Evolutionary conservation across 2,797 vertebrate genomes (phyloP).

Genomic region (Tragopan temminckii): DNA sequence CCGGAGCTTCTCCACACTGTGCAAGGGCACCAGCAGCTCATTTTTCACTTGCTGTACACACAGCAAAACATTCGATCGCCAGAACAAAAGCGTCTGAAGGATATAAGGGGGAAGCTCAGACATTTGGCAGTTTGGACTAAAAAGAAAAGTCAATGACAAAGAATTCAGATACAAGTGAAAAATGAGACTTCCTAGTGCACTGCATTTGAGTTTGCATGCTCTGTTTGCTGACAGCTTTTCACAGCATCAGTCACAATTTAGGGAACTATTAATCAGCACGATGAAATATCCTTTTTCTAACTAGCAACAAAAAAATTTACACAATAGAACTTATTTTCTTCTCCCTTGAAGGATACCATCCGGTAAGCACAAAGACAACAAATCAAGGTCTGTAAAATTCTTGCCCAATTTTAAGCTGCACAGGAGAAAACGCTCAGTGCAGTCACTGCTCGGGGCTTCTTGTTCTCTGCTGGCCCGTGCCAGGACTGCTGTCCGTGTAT

Average conservation of each 20-base stretch:
- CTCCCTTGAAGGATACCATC: background rate
- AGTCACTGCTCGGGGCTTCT: background rate
- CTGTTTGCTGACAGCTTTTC: background rate
- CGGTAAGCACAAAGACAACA: background rate
- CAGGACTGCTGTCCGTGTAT: background rate
- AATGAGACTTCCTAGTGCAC: background rate
- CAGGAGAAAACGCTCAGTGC: background rate
- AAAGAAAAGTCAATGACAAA: conserved; percentile 23
- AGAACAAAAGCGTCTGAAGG: conserved; percentile 11
- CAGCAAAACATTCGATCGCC: background rate
- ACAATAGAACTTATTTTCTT: background rate
- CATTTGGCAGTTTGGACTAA: conserved; percentile 8
- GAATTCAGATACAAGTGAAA: background rate
- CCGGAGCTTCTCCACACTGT: background rate
- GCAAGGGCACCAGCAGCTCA: background rate
- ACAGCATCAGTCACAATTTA: conserved; percentile 6
- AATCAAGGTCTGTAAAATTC: background rate
- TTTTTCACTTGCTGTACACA: background rate
- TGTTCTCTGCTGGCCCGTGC: background rate
- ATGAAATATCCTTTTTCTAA: background rate
- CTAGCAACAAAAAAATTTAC: background rate
- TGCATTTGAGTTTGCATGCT: fast-evolving
- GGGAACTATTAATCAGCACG: conserved; percentile 1
- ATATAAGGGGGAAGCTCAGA: background rate
- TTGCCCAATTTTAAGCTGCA: background rate